Base-by-base conservation (phyloP, 2,113 vertebrate genomes). In the Actenoides hombroni region DNA sequence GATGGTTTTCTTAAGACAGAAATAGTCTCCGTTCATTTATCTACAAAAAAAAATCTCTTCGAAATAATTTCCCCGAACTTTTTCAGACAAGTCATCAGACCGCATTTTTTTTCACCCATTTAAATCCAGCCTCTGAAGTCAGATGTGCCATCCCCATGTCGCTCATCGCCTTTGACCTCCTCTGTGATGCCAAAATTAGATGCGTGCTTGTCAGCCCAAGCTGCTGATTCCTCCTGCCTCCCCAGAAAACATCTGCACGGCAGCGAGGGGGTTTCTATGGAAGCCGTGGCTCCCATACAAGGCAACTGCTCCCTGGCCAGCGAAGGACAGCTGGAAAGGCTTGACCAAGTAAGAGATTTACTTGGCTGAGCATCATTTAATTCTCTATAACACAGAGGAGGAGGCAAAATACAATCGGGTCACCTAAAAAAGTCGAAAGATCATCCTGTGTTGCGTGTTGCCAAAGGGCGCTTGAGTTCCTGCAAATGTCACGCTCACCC, bases 321-420 rank as follows among this genome's bases (percentile, higher is more conserved):
- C 4, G 1, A 64, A 90, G 79, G 75, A 77, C 61, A 92, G 78
- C 86, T 91, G 88, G 87, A 69, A 85, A 83, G 83, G 31, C 83
- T 90, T 97, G 90, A 83, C 93, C 89, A 97, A 97, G 95, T 92
- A 96, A 96, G 96, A 95, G 78, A 40, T 65, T 76, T 65, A 96
- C n/a, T 96, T 97, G 96, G 93, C 91, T 88, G 90, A 70, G 84
- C 90, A 95, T 86, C 84, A 37, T 29, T 92, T 76, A n/a, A 40
- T 76, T 80, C 91, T 70, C 78, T 40, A 37, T 82, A 73, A 56
- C 15, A 16, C 12, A 4, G 26, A 5, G 13, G 19, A 10, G 9
- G 24, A 54, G 37, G 75, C 29, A 61, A 90, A 89, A 94, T 18
- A 42, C 5, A 57, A 17, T 14, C 5, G 11, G 39, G 54, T 75